Conservation (phyloP, 1,140 invertebrate species). For the Trichonephila clavata region DNA sequence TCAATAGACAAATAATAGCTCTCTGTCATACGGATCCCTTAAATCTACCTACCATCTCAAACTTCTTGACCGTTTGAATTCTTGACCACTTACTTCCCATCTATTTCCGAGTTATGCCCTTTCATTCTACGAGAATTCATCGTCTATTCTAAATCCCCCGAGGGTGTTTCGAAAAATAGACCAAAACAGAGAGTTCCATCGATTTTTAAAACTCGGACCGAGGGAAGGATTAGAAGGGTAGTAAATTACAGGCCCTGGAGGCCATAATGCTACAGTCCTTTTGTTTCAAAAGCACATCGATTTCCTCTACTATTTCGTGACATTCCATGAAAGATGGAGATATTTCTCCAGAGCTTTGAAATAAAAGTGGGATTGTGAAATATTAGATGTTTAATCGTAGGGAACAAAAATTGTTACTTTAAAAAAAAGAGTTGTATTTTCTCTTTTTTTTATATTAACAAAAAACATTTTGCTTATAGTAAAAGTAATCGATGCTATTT, state of each 20-base stretch:
- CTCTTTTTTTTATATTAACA: too few species aligned
- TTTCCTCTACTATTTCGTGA: neutral
- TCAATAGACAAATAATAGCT: too few species aligned
- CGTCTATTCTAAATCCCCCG: neutral
- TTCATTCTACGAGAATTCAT: neutral
- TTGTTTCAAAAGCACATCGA: neutral
- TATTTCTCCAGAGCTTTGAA: neutral
- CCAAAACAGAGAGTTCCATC: neutral
- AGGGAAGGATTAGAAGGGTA: neutral
- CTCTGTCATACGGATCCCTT: too few species aligned
- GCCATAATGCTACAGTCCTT: neutral
- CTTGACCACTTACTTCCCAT: neutral
- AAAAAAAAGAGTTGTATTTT: too few species aligned
- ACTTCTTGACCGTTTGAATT: neutral
- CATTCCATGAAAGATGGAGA: neutral
- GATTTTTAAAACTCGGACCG: constrained; percentile 15
- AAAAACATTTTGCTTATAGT: too few species aligned
- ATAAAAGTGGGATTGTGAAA: neutral
- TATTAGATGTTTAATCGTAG: neutral
- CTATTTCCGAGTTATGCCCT: neutral
- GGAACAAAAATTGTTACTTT: too few species aligned
- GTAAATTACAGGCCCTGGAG: neutral
- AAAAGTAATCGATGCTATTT: too few species aligned
- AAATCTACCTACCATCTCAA: too few species aligned
- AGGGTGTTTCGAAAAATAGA: neutral